Conservation (phyloP, 2,113 vertebrate species). For the Lophura nycthemera region DNA sequence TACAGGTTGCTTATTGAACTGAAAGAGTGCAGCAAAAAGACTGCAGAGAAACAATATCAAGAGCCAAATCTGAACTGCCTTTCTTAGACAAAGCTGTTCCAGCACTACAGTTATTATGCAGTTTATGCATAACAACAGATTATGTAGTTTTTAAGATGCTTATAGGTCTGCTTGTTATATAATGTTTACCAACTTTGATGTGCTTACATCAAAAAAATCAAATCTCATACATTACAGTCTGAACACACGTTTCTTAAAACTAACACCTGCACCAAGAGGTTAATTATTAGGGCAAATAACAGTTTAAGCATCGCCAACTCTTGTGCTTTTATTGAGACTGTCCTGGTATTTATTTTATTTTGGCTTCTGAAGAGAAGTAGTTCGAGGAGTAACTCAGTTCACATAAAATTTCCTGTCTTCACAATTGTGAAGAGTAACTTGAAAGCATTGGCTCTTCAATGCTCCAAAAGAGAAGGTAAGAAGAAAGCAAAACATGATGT, state of each 20-base stretch:
- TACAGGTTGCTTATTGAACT: not conserved
- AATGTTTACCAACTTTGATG: not conserved
- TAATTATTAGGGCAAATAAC: not conserved
- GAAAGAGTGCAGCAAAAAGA: not conserved
- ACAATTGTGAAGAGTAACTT: not conserved
- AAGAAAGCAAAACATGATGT: not conserved
- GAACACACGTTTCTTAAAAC: not conserved
- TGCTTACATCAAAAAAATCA: not conserved
- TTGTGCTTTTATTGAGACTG: not conserved
- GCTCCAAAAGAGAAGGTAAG: not conserved
- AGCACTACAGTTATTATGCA: not conserved
- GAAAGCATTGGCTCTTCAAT: not conserved
- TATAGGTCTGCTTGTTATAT: not conserved
- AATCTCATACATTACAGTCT: not conserved
- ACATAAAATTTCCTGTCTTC: not conserved
- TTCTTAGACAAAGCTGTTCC: not conserved
- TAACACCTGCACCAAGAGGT: not conserved
- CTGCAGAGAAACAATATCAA: not conserved
- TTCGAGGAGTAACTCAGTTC: not conserved
- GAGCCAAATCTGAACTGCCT: not conserved
- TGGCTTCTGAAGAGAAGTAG: not conserved
- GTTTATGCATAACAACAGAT: not conserved
- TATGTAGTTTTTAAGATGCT: not conserved
- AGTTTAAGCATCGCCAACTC: not conserved
- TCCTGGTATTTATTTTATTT: not conserved